Conservation (phyloP, 2,113 vertebrate species). For the Atractosteus spatula region DNA sequence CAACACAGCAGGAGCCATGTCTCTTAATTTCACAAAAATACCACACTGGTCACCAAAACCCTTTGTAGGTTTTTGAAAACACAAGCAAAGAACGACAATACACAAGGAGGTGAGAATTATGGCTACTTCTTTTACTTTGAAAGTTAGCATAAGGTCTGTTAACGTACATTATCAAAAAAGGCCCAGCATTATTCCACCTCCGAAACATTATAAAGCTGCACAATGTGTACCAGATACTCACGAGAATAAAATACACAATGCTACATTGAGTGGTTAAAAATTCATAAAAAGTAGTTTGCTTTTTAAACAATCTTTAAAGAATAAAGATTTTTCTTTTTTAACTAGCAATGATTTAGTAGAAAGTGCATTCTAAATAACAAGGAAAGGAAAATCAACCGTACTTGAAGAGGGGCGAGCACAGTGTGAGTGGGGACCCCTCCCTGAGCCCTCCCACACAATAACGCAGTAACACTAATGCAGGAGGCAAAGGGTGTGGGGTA, state of each 20-base stretch:
- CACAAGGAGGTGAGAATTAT: slow-evolving; percentile 45
- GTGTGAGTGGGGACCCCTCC: not conserved
- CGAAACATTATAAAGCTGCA: slow-evolving; percentile 65
- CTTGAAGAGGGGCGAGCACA: not conserved
- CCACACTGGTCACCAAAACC: too few species aligned
- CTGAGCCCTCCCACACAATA: not conserved
- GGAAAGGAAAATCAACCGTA: slow-evolving; percentile 54
- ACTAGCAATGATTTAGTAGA: slow-evolving; percentile 70
- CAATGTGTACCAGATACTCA: slow-evolving; percentile 76
- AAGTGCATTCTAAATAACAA: slow-evolving; percentile 82
- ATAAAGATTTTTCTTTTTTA: slow-evolving; percentile 56
- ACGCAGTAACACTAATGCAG: not conserved
- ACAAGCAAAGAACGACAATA: slow-evolving; percentile 16
- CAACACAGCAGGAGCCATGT: too few species aligned
- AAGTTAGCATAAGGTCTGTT: slow-evolving; percentile 74
- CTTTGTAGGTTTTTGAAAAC: not conserved
- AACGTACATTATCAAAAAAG: slow-evolving; percentile 82
- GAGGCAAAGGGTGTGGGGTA: not conserved
- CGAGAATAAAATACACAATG: slow-evolving; percentile 78
- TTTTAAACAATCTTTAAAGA: slow-evolving; percentile 67
- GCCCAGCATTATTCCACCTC: slow-evolving; percentile 62
- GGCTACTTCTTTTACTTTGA: slow-evolving; percentile 72
- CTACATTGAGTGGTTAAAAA: slow-evolving; percentile 83
- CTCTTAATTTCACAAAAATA: too few species aligned
- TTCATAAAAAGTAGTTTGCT: slow-evolving; percentile 72